Base-by-base conservation (phyloP, 2,888 invertebrate genomes). In the Vandiemenella viatica region DNA sequence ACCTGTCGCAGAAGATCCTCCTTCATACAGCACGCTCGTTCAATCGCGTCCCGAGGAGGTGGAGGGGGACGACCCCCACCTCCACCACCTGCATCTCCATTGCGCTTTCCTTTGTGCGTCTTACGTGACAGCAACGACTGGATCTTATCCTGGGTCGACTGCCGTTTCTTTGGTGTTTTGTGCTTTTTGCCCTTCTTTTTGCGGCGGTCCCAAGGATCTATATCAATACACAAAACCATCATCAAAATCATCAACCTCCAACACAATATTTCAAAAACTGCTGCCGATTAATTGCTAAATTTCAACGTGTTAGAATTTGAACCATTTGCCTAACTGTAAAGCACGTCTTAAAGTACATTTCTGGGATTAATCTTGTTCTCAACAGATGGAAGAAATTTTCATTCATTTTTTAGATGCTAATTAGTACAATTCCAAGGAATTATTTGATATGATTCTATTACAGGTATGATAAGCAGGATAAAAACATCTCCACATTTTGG, bases 21-120 rank as follows among this genome's bases (percentile, higher is more conserved):
- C 70, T 95, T 93, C 88, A 96, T 92, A 61, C 77, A 76, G 68
- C 87, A 87, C 0, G 92, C 92, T 43, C 85, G 76, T 63, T 92
- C 91, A 53, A 91, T 87, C 20, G 87, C 85, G 56, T 87, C 87
- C 56, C 82, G 77, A 0, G 84, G 85, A 4, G 88, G 88, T 6
- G 71, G 61, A 69, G 49, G 49, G 10, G 52, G 46, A 4, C 45
- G 38, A 13, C 37, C 37, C n/a, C 20, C 48, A 22, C 41, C 45
- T 10, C 41, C 41, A 23, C 32, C 37, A 1, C 22, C 48, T 5
- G 48, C 47, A 22, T 51, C 54, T 7, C 51, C 53, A 45, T 49
- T 46, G 19, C 46, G 17, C 32, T 51, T 52, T 19, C 45, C 42
- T 47, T 53, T 56, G 62, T 65, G 58, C 13, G 40, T 21, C 56